These are phyloP conservation scores for Microtus richardsoni DNA, from an alignment of 2,113 vertebrate species.

Conservation along the genomic window DNA sequence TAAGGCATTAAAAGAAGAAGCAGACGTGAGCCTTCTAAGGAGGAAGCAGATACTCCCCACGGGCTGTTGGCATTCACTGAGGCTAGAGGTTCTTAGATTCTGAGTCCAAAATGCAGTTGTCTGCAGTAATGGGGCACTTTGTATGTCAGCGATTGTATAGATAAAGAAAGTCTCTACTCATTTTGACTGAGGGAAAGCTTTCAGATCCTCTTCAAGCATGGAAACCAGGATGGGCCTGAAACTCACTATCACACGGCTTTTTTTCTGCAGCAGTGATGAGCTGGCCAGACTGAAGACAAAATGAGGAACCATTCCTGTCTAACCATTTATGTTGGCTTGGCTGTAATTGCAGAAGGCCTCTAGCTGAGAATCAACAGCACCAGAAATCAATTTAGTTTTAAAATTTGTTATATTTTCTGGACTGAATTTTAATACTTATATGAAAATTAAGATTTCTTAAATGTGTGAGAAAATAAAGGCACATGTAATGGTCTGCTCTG, in stretches of 20 bases:
- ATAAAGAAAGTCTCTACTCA: slow-evolving; percentile 40
- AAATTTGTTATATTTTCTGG: slow-evolving; percentile 23
- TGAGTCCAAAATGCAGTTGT: slow-evolving; percentile 1
- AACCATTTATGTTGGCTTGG: neutral
- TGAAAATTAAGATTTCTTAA: neutral
- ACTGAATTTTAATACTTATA: neutral
- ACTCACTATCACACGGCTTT: neutral
- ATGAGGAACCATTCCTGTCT: neutral
- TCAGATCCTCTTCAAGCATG: slow-evolving; percentile 12
- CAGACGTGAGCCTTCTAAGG: neutral
- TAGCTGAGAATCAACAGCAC: neutral
- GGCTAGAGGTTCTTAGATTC: neutral
- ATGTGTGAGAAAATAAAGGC: neutral
- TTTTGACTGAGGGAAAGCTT: neutral
- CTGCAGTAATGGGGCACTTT: neutral
- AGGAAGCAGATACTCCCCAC: neutral
- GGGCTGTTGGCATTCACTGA: neutral
- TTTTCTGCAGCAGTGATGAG: neutral
- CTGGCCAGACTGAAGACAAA: neutral
- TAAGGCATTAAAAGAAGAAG: neutral
- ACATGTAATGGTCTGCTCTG: neutral
- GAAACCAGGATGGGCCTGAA: neutral
- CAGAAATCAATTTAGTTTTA: neutral
- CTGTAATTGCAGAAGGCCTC: neutral
- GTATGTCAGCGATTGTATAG: neutral